Evolutionary conservation across 2,113 vertebrate species (phyloP).

Genomic region (Gulo gulo): DNA sequence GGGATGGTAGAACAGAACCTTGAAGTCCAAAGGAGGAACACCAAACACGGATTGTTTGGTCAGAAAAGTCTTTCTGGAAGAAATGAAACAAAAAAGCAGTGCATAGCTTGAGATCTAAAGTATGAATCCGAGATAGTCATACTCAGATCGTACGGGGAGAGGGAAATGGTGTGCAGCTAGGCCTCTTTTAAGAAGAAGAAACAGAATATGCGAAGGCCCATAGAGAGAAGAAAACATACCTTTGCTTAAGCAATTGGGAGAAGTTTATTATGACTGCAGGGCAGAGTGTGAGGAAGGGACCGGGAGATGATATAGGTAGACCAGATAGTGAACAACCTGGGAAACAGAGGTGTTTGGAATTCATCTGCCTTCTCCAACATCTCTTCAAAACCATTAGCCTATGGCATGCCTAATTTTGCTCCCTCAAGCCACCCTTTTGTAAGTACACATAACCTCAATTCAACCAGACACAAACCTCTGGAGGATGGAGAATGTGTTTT

Average conservation of each 20-base stretch:
- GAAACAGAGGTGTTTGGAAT: background rate
- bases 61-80: background rate
- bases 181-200: background rate
- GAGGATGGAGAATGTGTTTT: background rate
- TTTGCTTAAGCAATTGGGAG: background rate
- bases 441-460: background rate
- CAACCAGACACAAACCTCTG: background rate
- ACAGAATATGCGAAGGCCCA: background rate
- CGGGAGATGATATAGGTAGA: background rate
- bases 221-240: background rate
- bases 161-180: accelerated
- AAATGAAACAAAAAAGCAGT: background rate
- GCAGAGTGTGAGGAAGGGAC: background rate
- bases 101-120: background rate
- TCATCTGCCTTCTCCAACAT: background rate
- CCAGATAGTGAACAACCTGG: background rate
- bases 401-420: background rate
- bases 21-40: background rate
- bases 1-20: background rate
- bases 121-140: background rate
- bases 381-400: background rate
- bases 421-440: background rate
- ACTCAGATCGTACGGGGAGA: accelerated
- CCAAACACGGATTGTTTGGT: background rate
- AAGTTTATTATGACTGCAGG: background rate